Base-by-base conservation (phyloP, 2,888 invertebrate genomes). In the Chelonus formosanus region DNA sequence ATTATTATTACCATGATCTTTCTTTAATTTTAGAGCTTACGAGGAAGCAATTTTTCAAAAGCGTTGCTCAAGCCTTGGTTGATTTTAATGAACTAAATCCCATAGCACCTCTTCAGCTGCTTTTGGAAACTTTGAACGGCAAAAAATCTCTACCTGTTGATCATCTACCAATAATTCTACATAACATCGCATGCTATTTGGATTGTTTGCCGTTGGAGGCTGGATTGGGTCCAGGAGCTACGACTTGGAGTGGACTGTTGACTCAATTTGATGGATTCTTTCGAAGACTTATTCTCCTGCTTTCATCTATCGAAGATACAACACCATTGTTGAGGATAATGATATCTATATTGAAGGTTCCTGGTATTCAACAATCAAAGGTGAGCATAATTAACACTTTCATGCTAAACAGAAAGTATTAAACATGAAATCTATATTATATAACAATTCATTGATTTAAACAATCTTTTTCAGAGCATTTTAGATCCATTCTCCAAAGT, bases 71-170 rank as follows among this genome's bases (percentile, higher is more conserved):
- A 77, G 95, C 98, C 1, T 87, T 99, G 74, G 90, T 95, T 32
- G 99, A 99, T 85, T 99, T 99, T 86, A 93, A 92, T 79, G 98
- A 99, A 84, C 84, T 99, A 65, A 97, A 95, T 81, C 96, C 97
- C 3, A 93, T 97, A 67, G 95, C 96, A 5, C 97, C 98, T 7
- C 87, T 99, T 68, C 97, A 97, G 80, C 87, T 95, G 73, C 88
- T 98, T 36, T 89, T 97, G 10, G 96, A 97, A 89, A 89, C 91
- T 10, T 77, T 95, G 61, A 93, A 93, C 74, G 90, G 91, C 3
- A 91, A 90, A 77, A 95, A 95, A 84, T 90, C 90, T 0, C 82
- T 93, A 59, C 90, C 92, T 3, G 79, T 88, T 32, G 91, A 91
- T 75, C 88, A 88, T 56, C 86, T 97, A 68, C 90, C 92, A 5